Percentiles rank a stretch among this genome's conserved stretches.
phyloP scores from a whole-genome alignment of 2,113 vertebrate genomes.

The Engraulis encrasicolus region DNA sequence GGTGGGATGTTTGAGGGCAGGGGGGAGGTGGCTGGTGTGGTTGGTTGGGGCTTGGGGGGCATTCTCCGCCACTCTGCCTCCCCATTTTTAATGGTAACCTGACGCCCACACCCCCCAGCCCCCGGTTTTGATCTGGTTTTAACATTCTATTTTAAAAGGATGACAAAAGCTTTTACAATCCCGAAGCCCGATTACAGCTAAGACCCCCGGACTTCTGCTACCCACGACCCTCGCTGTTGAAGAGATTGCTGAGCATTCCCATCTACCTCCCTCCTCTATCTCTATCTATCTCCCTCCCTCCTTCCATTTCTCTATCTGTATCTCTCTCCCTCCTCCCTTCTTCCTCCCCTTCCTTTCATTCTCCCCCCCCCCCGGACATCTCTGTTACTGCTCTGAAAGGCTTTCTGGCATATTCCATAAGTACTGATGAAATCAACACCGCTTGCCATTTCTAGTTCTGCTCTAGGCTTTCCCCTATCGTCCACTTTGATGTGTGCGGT shows the following conservation, averaged over 20 bases:
- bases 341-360: background rate
- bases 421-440: constrained; percentile 14
- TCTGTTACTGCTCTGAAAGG: background rate
- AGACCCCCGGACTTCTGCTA: constrained; percentile 36
- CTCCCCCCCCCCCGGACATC: background rate
- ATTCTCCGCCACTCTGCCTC: constrained; percentile 58
- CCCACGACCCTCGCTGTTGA: constrained; percentile 30
- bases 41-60: constrained; percentile 15
- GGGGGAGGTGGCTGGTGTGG: constrained; percentile 4
- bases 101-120: too few relatives aligned
- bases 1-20: constrained; percentile 13
- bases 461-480: background rate
- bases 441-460: background rate
- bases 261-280: background rate
- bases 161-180: constrained; percentile 60
- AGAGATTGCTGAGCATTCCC: background rate
- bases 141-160: constrained; percentile 66
- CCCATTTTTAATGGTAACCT: constrained; percentile 60
- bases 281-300: background rate
- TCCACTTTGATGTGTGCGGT: background rate
- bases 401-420: background rate
- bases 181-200: constrained; percentile 49
- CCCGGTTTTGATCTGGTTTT: constrained; percentile 62
- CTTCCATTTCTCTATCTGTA: background rate
- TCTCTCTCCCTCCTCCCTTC: background rate